These are phyloP conservation scores for Drosophila baimaii DNA, from an alignment of 1,140 invertebrate genomes.

Conservation along the genomic window DNA sequence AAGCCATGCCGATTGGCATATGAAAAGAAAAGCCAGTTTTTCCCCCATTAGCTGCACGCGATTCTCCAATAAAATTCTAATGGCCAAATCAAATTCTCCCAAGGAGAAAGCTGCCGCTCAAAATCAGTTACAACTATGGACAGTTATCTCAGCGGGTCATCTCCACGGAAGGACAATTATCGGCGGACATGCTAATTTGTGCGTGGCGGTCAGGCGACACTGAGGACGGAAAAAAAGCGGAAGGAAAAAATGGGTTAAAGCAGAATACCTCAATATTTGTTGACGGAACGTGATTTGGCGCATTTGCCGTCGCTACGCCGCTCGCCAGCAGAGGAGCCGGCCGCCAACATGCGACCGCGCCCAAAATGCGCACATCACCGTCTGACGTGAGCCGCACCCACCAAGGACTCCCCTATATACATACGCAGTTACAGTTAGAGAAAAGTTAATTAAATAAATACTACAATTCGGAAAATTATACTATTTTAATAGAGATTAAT, in stretches of 20 bases:
- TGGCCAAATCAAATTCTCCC: constrained; percentile 66
- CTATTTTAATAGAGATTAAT: too few species aligned
- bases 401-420: background rate
- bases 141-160: constrained; percentile 83
- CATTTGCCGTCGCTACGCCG: constrained; percentile 51
- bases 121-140: constrained; percentile 83
- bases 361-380: constrained; percentile 35
- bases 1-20: background rate
- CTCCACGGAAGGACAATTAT: constrained; percentile 83
- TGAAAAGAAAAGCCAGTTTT: constrained; percentile 24
- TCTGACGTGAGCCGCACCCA: constrained; percentile 25
- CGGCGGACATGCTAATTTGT: constrained; percentile 83
- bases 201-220: constrained; percentile 47
- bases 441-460: background rate
- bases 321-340: constrained; percentile 5
- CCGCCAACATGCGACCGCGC: constrained; percentile 49
- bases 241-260: constrained; percentile 62
- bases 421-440: constrained; percentile 14
- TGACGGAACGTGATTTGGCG: constrained; percentile 82
- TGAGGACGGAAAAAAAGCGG: constrained; percentile 1
- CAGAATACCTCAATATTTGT: constrained; percentile 84
- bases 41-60: constrained; percentile 72
- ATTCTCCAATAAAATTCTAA: constrained; percentile 69
- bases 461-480: too few species aligned
- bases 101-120: constrained; percentile 33